Percentiles rank a stretch among this genome's conserved stretches.
These are phyloP conservation scores for Tolmerus cingulatus DNA, from an alignment of 2,888 invertebrate genomes.

Conservation along the genomic window DNA sequence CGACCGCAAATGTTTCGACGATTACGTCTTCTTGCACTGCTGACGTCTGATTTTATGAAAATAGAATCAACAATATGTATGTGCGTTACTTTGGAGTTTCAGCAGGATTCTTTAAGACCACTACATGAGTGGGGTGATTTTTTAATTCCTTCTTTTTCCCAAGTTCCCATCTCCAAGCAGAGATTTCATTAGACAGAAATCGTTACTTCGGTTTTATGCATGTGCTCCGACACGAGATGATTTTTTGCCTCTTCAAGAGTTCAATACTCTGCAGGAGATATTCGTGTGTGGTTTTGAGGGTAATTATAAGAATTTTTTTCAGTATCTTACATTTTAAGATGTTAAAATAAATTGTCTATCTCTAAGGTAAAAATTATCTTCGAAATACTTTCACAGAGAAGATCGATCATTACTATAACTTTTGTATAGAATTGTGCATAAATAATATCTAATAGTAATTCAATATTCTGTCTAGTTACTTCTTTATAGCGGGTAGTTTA, in stretches of 20 bases:
- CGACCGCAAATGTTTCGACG: not conserved
- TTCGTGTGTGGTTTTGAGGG: not conserved
- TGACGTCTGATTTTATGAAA: constrained; percentile 16
- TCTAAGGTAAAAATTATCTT: not conserved
- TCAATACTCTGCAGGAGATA: not conserved
- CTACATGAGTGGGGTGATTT: not conserved
- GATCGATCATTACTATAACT: too few species aligned
- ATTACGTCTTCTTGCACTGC: constrained; percentile 21
- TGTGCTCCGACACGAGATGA: not conserved
- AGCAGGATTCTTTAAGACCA: not conserved
- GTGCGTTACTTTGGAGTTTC: not conserved
- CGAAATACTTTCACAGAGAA: not conserved
- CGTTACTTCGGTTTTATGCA: not conserved
- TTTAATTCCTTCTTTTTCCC: not conserved
- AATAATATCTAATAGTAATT: too few species aligned
- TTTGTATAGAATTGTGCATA: too few species aligned
- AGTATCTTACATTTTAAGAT: not conserved
- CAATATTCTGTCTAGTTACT: too few species aligned
- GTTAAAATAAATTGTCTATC: not conserved
- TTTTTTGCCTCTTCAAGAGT: not conserved
- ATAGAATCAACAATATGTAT: not conserved
- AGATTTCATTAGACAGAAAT: not conserved
- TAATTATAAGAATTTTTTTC: not conserved
- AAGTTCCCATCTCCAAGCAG: not conserved
- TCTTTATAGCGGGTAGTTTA: too few species aligned